These are phyloP conservation scores for Spialia ferax DNA, from an alignment of 2,888 invertebrate species.

Conservation along the genomic window DNA sequence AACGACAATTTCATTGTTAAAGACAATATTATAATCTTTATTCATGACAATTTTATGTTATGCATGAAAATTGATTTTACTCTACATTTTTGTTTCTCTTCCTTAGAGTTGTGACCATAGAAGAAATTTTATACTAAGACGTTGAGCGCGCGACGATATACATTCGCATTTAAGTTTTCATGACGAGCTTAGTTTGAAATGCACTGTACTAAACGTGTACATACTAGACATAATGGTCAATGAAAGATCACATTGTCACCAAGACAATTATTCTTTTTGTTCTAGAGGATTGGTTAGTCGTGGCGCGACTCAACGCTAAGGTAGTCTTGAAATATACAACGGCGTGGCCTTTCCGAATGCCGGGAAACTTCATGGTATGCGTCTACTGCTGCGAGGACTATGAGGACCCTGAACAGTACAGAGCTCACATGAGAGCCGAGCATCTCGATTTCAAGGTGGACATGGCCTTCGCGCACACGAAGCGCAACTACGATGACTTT, in stretches of 20 bases:
- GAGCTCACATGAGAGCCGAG: constrained; percentile 62
- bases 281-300: constrained; percentile 70
- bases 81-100: too few species aligned
- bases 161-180: neutral
- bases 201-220: neutral
- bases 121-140: neutral
- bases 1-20: too few species aligned
- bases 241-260: constrained; percentile 49
- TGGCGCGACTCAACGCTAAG: constrained; percentile 71
- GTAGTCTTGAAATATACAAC: constrained; percentile 67
- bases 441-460: constrained; percentile 59
- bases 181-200: too few species aligned
- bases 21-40: too few species aligned
- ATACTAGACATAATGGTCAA: constrained; percentile 18
- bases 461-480: constrained; percentile 58
- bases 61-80: too few species aligned
- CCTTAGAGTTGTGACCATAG: too few species aligned
- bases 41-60: too few species aligned
- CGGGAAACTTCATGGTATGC: constrained; percentile 65
- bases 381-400: constrained; percentile 67
- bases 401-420: constrained; percentile 59
- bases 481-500: constrained; percentile 50
- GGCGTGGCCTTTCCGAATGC: constrained; percentile 71
- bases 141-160: constrained; percentile 20
- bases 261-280: constrained; percentile 64